phyloP scores from a whole-genome alignment of 2,888 invertebrate species.

The Allygus modestus region DNA sequence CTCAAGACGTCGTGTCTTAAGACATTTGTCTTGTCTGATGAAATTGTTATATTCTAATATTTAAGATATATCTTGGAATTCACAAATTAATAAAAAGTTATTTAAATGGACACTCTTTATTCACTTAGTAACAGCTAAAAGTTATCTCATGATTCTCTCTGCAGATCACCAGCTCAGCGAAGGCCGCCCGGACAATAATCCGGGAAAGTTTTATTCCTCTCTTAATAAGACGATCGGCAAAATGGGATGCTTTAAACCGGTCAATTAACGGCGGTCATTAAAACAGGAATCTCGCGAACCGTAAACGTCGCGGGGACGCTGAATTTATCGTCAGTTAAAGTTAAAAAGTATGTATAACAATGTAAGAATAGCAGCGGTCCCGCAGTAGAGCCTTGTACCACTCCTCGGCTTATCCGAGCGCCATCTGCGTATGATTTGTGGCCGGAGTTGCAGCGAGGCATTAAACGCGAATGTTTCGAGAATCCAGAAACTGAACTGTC shows the following conservation, averaged over 20 bases:
- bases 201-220: conserved; percentile 3
- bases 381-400: not conserved
- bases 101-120: too few species aligned
- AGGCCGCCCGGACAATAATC: conserved; percentile 19
- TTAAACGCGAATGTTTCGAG: conserved; percentile 56
- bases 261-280: conserved; percentile 34
- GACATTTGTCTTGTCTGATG: too few species aligned
- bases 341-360: conserved; percentile 36
- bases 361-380: conserved; percentile 27
- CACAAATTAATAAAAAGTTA: too few species aligned
- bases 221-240: conserved; percentile 20
- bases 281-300: conserved; percentile 25
- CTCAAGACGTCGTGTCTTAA: too few species aligned
- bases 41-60: too few species aligned
- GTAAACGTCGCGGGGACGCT: not conserved
- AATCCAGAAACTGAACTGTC: conserved; percentile 59
- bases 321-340: conserved; percentile 20
- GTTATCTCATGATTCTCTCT: not conserved
- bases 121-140: too few species aligned
- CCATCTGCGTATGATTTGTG: conserved; percentile 54
- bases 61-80: too few species aligned
- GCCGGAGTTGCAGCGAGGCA: conserved; percentile 24
- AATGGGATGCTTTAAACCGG: conserved; percentile 22
- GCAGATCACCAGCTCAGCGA: not conserved
- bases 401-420: not conserved